Evolutionary conservation across 2,888 invertebrate species (phyloP).

Genomic region (Cybosia mesomella): DNA sequence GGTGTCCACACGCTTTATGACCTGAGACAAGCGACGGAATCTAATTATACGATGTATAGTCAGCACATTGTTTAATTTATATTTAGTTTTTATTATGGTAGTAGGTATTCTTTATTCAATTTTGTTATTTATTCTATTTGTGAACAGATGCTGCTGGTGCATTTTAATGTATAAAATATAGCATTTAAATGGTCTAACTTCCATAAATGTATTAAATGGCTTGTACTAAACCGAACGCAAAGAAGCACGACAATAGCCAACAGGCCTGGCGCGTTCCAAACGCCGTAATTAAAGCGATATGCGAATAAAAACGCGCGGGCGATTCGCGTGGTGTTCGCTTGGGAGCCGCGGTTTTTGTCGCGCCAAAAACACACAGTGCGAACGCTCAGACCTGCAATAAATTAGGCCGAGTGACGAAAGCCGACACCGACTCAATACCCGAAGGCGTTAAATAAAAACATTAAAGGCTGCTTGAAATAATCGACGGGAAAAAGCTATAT

Average conservation of each 20-base stretch:
- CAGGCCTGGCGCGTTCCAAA: slow-evolving; percentile 56
- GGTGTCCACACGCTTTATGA: slow-evolving; percentile 69
- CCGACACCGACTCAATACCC: slow-evolving; percentile 82
- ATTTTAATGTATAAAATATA: not conserved
- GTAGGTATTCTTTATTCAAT: slow-evolving; percentile 10
- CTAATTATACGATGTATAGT: slow-evolving; percentile 49
- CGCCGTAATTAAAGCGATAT: slow-evolving; percentile 81
- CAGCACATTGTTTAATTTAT: slow-evolving; percentile 32
- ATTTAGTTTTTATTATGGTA: too few species aligned
- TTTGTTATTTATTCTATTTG: not conserved
- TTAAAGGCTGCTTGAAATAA: slow-evolving; percentile 84
- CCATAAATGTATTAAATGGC: slow-evolving; percentile 28
- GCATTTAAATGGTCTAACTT: not conserved
- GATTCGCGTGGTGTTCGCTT: slow-evolving; percentile 66
- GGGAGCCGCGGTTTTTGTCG: slow-evolving; percentile 71
- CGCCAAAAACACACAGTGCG: slow-evolving; percentile 77
- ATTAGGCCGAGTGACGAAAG: slow-evolving; percentile 81
- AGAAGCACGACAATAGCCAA: slow-evolving; percentile 49
- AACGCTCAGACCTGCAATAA: slow-evolving; percentile 78
- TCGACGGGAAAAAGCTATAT: slow-evolving; percentile 80
- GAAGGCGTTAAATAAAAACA: slow-evolving; percentile 85
- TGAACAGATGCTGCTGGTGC: not conserved
- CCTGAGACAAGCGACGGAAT: slow-evolving; percentile 54
- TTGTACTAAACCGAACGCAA: slow-evolving; percentile 43
- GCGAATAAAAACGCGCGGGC: slow-evolving; percentile 74